A percentile compares a stretch with the other conserved stretches of the same genome.
Evolutionary conservation across 2,113 vertebrate genomes (phyloP).

Genomic region (Chloebia gouldiae): DNA sequence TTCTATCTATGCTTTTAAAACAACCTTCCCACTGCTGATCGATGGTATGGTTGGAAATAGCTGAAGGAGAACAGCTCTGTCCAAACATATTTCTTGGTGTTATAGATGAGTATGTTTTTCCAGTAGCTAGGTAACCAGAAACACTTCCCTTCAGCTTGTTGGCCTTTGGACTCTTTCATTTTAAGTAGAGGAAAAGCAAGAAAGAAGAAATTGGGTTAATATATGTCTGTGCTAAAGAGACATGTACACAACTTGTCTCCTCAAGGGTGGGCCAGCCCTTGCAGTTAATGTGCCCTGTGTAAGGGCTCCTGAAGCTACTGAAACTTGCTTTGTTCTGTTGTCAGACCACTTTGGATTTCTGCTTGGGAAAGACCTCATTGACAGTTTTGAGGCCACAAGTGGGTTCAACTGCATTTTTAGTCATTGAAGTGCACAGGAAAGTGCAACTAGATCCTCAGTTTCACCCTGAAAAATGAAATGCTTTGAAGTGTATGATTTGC

Average conservation of each 20-base stretch:
- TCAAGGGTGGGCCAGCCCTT: background rate
- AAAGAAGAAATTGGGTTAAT: background rate
- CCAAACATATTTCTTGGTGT: background rate
- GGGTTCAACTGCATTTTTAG: background rate
- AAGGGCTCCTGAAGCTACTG: background rate
- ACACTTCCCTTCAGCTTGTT: background rate
- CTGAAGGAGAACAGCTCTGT: background rate
- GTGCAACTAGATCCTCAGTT: background rate
- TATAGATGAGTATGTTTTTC: background rate
- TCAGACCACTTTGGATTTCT: background rate
- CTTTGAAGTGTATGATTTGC: slow-evolving; percentile 23
- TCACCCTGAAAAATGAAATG: slow-evolving; percentile 6
- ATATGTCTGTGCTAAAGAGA: background rate
- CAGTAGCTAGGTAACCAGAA: background rate
- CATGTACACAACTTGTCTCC: accelerated
- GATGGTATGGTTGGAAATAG: background rate
- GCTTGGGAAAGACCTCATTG: background rate
- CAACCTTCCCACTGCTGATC: background rate
- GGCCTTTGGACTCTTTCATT: background rate
- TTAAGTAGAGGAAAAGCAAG: background rate
- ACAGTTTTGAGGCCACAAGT: background rate
- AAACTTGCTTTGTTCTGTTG: background rate
- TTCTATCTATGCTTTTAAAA: background rate
- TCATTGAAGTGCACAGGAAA: background rate
- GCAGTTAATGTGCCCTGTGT: accelerated